Evolutionary conservation across 1,140 invertebrate genomes (phyloP), one percentile per base, ranked within the genome.

Genomic region (Diachasma alloeum): DNA sequence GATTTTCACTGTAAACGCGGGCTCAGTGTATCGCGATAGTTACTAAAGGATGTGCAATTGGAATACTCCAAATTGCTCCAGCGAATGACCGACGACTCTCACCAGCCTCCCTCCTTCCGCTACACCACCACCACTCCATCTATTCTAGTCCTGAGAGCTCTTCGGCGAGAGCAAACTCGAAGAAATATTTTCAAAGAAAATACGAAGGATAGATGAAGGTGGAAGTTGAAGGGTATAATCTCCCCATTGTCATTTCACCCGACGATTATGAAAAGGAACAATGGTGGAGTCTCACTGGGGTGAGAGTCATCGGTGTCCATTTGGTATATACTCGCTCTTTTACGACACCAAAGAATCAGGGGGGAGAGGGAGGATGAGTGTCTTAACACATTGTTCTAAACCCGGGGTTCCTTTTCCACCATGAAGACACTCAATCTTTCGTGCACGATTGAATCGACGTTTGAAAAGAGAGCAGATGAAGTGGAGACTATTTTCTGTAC

Each of bases 1-100:
- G 79, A 89, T 85, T 81, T 89, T 90, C 82, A 90, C 89, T 89
- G 87, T 77, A 90, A 87, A 82, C 37, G 70, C 59, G 44, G 48
- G 59, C 63, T 63, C 19, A 63, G 59, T 63, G 59, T 63, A 63
- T 63, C 59, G 59, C 59, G 59, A 63, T 26, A 63, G 59, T 26
- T 26, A 63, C 59, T 63, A 63, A 19, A 26, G 59, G 24, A 26
- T 63, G 24, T 63, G 59, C 59, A 26, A 31, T 26, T 63, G 19
- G 13, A 63, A 63, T 63, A 63, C 59, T 24, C 59, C 59, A 63
- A 42, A 63, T 63, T 26, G 24, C 19, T 31, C 22, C 24, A 63
- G 2, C 19, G 3, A 11, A 31, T 11, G 22, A 63, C 59, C 19
- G 15, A 63, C 19, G 59, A 63, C 22, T 63, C 59, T 63, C 59